Percentiles rank a stretch among this genome's conserved stretches.
Evolutionary conservation across 1,140 invertebrate genomes (phyloP).

Genomic region (Berghia stephanieae): DNA sequence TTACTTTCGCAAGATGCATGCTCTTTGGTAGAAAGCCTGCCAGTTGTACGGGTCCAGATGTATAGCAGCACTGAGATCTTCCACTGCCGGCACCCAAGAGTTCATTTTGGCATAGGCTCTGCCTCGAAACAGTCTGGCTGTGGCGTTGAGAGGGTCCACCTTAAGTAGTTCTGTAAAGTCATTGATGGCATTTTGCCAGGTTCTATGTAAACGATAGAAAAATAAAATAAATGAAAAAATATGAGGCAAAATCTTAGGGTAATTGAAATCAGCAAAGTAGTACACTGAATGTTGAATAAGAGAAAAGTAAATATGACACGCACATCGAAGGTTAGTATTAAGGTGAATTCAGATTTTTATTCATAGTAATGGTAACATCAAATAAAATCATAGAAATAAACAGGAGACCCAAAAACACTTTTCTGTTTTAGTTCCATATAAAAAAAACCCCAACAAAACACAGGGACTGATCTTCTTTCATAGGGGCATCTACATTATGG

Average conservation of each 20-base stretch:
- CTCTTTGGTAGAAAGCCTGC: conserved; percentile 57
- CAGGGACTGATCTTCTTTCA: background rate
- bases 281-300: no score
- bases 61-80: conserved; percentile 62
- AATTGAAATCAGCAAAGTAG: background rate
- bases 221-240: background rate
- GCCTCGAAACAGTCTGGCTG: conserved; percentile 58
- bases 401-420: no score
- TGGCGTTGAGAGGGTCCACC: conserved; percentile 59
- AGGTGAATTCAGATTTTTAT: no score
- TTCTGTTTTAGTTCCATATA: no score
- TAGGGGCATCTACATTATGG: background rate
- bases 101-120: conserved; percentile 55
- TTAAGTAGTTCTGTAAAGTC: conserved; percentile 63
- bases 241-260: background rate
- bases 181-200: conserved; percentile 63
- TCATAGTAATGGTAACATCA: no score
- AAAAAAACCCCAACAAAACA: background rate
- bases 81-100: conserved; percentile 58
- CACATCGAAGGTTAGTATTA: background rate
- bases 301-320: no score
- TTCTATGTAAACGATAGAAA: conserved; percentile 41
- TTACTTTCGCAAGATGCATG: conserved; percentile 58
- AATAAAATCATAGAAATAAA: no score
- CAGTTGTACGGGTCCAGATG: conserved; percentile 56